Conservation (phyloP, 2,888 invertebrate species). For the Sphaerolaimus hirsutus region DNA sequence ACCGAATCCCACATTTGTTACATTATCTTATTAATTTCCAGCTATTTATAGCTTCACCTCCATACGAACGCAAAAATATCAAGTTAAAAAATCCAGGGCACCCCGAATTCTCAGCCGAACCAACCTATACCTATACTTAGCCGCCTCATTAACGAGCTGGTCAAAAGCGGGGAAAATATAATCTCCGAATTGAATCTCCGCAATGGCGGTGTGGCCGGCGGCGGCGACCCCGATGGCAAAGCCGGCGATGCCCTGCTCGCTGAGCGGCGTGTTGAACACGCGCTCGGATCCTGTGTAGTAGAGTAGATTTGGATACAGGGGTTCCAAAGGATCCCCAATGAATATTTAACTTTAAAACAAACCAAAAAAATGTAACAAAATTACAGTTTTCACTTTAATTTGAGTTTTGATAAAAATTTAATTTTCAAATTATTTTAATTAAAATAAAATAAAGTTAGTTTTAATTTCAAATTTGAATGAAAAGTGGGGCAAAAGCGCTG, state of each 20-base stretch:
- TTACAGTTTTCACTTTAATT: background rate
- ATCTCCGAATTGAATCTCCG: conserved; percentile 96
- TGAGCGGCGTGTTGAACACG: conserved; percentile 87
- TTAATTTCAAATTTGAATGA: too few relatives aligned
- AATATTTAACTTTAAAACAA: too few relatives aligned
- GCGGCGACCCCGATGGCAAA: conserved; percentile 68
- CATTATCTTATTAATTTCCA: too few relatives aligned
- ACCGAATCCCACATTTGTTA: too few relatives aligned
- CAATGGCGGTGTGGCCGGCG: conserved; percentile 73
- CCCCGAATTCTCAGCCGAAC: too few relatives aligned
- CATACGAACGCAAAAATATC: too few relatives aligned
- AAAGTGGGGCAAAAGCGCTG: too few relatives aligned
- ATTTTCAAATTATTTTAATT: too few relatives aligned
- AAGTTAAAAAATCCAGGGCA: too few relatives aligned
- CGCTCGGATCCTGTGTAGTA: conserved; percentile 40
- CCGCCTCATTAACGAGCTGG: conserved; percentile 61
- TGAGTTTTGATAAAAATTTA: background rate
- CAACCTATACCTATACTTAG: conserved; percentile 74
- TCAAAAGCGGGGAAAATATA: conserved; percentile 97
- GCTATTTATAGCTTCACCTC: too few relatives aligned
- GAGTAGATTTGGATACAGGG: background rate
- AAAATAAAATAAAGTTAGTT: too few relatives aligned
- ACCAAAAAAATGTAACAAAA: conserved; percentile 5
- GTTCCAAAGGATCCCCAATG: background rate
- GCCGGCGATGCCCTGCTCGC: conserved; percentile 86